Percentiles rank a stretch among this genome's conserved stretches.
These are phyloP conservation scores for Allophyes oxyacanthae DNA, from an alignment of 2,888 invertebrate genomes.

Conservation along the genomic window DNA sequence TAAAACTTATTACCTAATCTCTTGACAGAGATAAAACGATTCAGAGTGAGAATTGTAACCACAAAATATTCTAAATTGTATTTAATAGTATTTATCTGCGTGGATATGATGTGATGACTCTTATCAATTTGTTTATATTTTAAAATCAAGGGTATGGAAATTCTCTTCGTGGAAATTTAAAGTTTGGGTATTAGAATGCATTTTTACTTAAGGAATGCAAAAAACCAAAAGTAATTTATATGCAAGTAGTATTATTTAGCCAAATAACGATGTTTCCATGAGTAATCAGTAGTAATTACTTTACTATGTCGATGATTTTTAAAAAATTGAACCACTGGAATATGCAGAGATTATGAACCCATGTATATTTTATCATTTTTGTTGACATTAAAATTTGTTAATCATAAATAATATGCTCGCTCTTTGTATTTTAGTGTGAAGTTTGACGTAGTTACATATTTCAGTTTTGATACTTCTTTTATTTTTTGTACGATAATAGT, in stretches of 20 bases:
- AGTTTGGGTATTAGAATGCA: conserved; percentile 29
- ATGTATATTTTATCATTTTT: conserved; percentile 1
- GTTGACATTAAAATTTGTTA: conserved; percentile 3
- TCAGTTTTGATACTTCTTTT: conserved; percentile 38
- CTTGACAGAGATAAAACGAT: not conserved
- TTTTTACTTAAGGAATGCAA: conserved; percentile 23
- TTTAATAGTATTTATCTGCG: not conserved
- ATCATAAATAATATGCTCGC: too few species aligned
- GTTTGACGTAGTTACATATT: conserved; percentile 26
- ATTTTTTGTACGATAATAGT: conserved; percentile 36
- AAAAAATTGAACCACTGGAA: conserved; percentile 5
- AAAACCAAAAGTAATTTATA: conserved; percentile 38
- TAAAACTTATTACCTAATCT: not conserved
- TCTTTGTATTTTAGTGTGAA: conserved; percentile 22
- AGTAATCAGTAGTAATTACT: conserved; percentile 8
- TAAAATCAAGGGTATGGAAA: conserved; percentile 11
- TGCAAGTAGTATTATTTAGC: conserved; percentile 44
- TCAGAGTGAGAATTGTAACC: not conserved
- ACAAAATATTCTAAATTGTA: not conserved
- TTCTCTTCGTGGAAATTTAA: conserved; percentile 12
- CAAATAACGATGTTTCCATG: conserved; percentile 32
- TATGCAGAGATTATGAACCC: conserved; percentile 8
- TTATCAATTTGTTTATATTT: not conserved
- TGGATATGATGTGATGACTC: not conserved
- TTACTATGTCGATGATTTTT: conserved; percentile 23